These are phyloP conservation scores for Dryobates pubescens DNA, from an alignment of 2,797 vertebrate species.

Conservation along the genomic window DNA sequence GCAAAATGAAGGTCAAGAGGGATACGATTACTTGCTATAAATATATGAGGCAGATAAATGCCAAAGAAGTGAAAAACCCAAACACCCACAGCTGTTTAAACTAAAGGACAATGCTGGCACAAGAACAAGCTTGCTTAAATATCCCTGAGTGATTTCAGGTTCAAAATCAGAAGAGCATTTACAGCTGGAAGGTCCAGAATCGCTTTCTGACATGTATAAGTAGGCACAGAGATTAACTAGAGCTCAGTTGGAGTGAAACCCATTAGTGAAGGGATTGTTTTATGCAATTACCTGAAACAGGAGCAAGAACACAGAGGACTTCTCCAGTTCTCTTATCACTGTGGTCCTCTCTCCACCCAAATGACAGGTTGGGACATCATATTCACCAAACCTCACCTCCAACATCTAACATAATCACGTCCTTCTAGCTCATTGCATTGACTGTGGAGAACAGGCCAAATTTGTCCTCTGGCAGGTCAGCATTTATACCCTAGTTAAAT, in stretches of 20 bases:
- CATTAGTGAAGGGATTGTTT: background rate
- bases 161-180: background rate
- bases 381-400: background rate
- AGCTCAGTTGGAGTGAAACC: background rate
- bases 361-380: background rate
- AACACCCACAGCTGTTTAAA: background rate
- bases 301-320: background rate
- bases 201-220: background rate
- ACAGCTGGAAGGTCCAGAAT: background rate
- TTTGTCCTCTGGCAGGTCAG: background rate
- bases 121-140: background rate
- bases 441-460: background rate
- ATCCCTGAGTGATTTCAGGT: background rate
- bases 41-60: background rate
- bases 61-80: background rate
- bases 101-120: background rate
- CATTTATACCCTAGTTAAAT: background rate
- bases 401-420: background rate
- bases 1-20: background rate
- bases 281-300: background rate
- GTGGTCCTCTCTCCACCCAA: fast-evolving
- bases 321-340: background rate
- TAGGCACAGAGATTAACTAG: background rate
- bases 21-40: background rate
- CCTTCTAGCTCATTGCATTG: background rate